A percentile compares a stretch with the other conserved stretches of the same genome.
These are phyloP conservation scores for Sarcophaga variegata DNA, from an alignment of 2,888 invertebrate species.

Conservation along the genomic window DNA sequence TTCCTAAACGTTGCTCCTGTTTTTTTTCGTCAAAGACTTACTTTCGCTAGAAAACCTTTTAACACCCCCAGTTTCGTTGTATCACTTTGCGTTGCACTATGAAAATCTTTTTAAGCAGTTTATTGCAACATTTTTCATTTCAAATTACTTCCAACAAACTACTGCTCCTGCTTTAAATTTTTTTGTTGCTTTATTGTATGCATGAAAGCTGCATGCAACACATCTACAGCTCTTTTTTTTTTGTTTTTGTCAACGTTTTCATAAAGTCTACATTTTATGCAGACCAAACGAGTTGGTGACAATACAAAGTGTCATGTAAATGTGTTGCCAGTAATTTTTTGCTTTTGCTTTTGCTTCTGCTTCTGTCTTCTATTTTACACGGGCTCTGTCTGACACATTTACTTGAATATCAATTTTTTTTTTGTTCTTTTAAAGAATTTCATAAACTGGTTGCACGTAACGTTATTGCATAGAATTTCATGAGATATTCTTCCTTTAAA, in stretches of 20 bases:
- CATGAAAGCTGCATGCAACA: constrained; percentile 37
- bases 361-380: constrained; percentile 11
- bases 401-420: neutral
- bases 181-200: neutral
- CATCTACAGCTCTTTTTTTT: neutral
- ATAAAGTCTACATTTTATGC: constrained; percentile 59
- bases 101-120: constrained; percentile 31
- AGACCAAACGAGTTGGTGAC: constrained; percentile 48
- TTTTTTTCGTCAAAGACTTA: neutral
- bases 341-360: neutral
- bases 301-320: constrained; percentile 56
- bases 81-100: neutral
- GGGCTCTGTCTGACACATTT: constrained; percentile 24
- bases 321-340: constrained; percentile 34
- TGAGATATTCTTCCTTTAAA: no score
- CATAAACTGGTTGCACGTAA: neutral
- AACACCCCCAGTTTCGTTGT: neutral
- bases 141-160: constrained; percentile 33
- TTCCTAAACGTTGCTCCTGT: neutral
- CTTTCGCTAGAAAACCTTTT: neutral
- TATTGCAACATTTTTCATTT: constrained; percentile 50
- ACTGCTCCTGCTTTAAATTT: neutral
- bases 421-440: neutral
- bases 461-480: neutral
- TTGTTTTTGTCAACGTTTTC: neutral